phyloP scores from a whole-genome alignment of 1,140 invertebrate genomes.

The Hyles vespertilio region DNA sequence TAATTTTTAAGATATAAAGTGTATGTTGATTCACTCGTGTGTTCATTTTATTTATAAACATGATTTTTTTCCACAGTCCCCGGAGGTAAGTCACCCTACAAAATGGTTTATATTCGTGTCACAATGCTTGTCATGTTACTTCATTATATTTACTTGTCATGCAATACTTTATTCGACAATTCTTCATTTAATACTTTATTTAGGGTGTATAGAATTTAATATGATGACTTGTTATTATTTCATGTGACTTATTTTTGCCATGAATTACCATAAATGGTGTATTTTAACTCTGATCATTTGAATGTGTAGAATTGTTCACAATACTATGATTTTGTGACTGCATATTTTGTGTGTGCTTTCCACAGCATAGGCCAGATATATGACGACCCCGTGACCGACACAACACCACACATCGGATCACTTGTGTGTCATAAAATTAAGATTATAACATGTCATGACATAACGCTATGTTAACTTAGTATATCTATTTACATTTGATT shows the following conservation, averaged over 20 bases:
- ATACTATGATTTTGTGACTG: neutral
- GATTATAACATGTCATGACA: conserved; percentile 12
- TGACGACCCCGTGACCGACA: conserved; percentile 1
- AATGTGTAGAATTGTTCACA: too few relatives aligned
- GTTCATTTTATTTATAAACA: conserved; percentile 74
- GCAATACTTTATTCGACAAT: neutral
- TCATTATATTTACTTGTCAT: neutral
- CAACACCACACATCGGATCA: conserved; percentile 1
- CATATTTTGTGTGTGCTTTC: conserved; percentile 9
- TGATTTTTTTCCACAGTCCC: conserved; percentile 68
- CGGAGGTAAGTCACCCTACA: conserved; percentile 66
- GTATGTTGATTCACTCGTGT: conserved; percentile 69
- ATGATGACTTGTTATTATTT: too few relatives aligned
- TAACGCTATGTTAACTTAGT: neutral
- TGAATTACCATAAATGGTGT: too few relatives aligned
- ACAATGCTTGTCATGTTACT: neutral
- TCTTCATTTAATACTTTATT: too few relatives aligned
- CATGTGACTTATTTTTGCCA: too few relatives aligned
- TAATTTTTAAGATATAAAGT: conserved; percentile 73
- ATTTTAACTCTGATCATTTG: too few relatives aligned
- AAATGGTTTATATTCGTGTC: conserved; percentile 1
- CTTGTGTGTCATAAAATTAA: conserved; percentile 6
- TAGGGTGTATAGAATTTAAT: too few relatives aligned
- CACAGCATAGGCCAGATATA: conserved; percentile 8
- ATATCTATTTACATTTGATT: conserved; percentile 1